Base-by-base conservation (phyloP, 1,140 invertebrate genomes). In the Grapholita molesta region DNA sequence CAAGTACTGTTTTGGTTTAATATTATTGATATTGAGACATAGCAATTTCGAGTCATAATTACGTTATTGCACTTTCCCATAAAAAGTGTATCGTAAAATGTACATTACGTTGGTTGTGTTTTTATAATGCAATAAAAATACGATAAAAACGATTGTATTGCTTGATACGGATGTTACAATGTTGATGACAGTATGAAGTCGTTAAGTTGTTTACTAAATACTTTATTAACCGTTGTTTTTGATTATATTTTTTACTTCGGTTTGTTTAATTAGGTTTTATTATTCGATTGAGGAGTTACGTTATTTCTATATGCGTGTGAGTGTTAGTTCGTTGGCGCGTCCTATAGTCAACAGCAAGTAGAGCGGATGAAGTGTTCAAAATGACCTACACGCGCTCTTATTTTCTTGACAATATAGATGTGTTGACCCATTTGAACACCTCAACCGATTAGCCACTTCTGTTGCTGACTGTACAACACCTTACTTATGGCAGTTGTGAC, bases 21-120 rank as follows among this genome's bases (percentile, higher is more conserved):
- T 64, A 8, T 65, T 65, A 65, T 24, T 32, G 11, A 35, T 65
- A 65, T 65, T 8, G 21, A 11, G 64, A 65, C 33, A 35, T 64
- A 12, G 18, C 33, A 64, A n/a, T 28, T 6, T 25, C n/a, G 42
- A 21, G 42, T 11, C 8, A 9, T 61, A 30, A 30, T 28, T 55
- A 33, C 42, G 33, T 65, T 33, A 33, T 35, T 11, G 33, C 33
- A 35, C 61, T 23, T 65, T 65, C 25, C 21, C 6, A 38, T 33
- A 65, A 15, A 12, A 65, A 65, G 25, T 65, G 28, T 21, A 38
- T 65, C 30, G 3, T 65, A 65, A 38, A 30, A 11, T 11, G 3
- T 23, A 18, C 33, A 65, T 6, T 30, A 3, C 64, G 33, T 11
- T 38, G 3, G 18, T 61, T n/a, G 3, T 6, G 33, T 25, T 57